Conservation (phyloP, 2,888 invertebrate genomes). For the Polydrusus tereticollis region DNA sequence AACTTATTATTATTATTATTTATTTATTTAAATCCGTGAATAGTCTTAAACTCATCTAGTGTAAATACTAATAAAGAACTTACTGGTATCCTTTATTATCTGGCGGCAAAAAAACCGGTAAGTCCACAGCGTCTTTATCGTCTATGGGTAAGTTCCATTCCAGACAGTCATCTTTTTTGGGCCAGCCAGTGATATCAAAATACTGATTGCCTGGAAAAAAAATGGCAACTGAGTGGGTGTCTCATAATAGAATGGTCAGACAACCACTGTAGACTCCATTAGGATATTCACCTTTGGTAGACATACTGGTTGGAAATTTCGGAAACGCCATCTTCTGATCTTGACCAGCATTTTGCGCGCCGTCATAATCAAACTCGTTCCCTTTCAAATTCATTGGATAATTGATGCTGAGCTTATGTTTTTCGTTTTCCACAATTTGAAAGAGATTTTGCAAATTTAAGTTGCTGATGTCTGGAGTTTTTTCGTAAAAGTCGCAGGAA, state of each 20-base stretch:
- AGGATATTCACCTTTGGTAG: conserved; percentile 64
- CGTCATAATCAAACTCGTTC: conserved; percentile 13
- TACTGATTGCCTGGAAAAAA: conserved; percentile 60
- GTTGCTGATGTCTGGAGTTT: conserved; percentile 66
- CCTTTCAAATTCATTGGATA: conserved; percentile 12
- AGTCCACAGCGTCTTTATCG: conserved; percentile 69
- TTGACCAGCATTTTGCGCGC: conserved; percentile 21
- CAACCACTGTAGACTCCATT: background rate
- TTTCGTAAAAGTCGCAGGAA: conserved; percentile 65
- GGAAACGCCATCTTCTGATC: conserved; percentile 57
- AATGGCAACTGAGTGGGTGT: too few species aligned
- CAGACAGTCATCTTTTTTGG: conserved; percentile 69
- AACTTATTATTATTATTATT: too few species aligned
- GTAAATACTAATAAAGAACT: conserved; percentile 56
- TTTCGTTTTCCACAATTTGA: conserved; percentile 69
- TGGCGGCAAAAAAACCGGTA: conserved; percentile 79
- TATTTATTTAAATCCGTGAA: too few species aligned
- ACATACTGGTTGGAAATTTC: conserved; percentile 69
- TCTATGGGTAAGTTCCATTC: conserved; percentile 66
- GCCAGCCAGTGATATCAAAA: conserved; percentile 73
- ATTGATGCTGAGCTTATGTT: conserved; percentile 66
- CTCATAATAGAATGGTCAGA: background rate
- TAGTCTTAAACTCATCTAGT: background rate
- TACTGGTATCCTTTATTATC: conserved; percentile 85
- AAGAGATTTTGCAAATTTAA: conserved; percentile 67